Evolutionary conservation across 2,113 vertebrate genomes (phyloP), one percentile per base, ranked within the genome.

Genomic region (Xyliphius kryptos): DNA sequence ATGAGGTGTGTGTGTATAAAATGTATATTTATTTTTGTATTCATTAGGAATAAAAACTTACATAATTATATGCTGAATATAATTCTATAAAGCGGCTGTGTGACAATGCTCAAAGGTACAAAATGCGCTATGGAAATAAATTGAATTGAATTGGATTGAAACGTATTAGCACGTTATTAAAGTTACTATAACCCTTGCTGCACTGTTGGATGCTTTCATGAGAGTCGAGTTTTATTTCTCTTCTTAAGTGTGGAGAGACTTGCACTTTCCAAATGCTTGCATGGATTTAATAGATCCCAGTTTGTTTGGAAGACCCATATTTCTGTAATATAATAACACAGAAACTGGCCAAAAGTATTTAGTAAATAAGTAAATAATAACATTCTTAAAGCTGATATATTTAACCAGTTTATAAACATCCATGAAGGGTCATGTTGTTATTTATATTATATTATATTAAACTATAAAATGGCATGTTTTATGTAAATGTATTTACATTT

Each of bases 231-330:
- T 52, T 52, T 4, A 20, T 26, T 52, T 26, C 7, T 52, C 11
- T 49, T 19, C 17, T 50, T 51, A 11, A 20, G 47, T 26, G 12
- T 26, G 22, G 22, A 53, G 22, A 36, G 51, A 53, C 19, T 51
- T 51, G 20, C 22, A 53, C 22, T 22, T 52, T 36, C 20, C 49
- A 51, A 53, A 53, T 49, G 10, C 47, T 19, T 11, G 13, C 47
- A 51, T 26, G 21, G 16, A 53, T 32, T 36, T 32, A 53, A n/a
- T 15, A 2, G n/a, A 10, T 13, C 10, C 9, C 22, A 26, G 14
- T 26, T 26, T 32, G 6, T 2, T 15, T 52, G 50, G 20, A 51
- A 22, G 12, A 32, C 1, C 10, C 14, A 32, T 51, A 3, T 14
- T 51, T 51, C 22, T 14, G 6, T 49, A 0, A 15, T 49, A 3